phyloP scores from a whole-genome alignment of 2,797 vertebrate species.

The Emydoidea blandingii region DNA sequence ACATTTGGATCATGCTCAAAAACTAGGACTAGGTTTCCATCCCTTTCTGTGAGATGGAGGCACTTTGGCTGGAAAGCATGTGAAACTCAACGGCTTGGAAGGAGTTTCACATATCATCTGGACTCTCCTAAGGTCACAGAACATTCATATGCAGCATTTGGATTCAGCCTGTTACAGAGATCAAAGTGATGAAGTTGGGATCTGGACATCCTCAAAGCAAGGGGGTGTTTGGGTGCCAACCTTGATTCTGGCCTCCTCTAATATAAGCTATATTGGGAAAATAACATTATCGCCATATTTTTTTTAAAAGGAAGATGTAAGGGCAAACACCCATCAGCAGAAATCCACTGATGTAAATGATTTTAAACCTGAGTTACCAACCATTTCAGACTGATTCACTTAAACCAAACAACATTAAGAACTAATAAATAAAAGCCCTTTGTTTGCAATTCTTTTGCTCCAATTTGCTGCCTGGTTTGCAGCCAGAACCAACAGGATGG shows the following conservation, averaged over 20 bases:
- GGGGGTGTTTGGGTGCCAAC: background rate
- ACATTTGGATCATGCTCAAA: rapidly evolving
- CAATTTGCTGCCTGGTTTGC: conserved; percentile 25
- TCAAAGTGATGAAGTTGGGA: background rate
- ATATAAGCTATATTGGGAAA: background rate
- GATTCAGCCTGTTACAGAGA: background rate
- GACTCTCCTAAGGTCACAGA: rapidly evolving
- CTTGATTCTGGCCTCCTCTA: background rate
- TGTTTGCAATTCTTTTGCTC: conserved; percentile 52
- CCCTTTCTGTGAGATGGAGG: rapidly evolving
- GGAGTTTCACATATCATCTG: background rate
- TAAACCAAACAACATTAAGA: background rate
- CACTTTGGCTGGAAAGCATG: background rate
- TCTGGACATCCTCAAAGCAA: background rate
- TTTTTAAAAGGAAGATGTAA: background rate
- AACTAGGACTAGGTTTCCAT: background rate
- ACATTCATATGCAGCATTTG: background rate
- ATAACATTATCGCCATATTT: background rate
- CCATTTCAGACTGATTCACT: rapidly evolving
- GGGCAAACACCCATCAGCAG: background rate
- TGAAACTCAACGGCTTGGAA: background rate
- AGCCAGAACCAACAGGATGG: background rate
- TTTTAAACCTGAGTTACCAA: background rate
- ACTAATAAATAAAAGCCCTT: conserved; percentile 44
- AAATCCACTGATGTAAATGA: background rate